Percentiles rank a stretch among this genome's conserved stretches.
Conservation (phyloP, 2,888 invertebrate genomes). For the Cepaea hortensis region DNA sequence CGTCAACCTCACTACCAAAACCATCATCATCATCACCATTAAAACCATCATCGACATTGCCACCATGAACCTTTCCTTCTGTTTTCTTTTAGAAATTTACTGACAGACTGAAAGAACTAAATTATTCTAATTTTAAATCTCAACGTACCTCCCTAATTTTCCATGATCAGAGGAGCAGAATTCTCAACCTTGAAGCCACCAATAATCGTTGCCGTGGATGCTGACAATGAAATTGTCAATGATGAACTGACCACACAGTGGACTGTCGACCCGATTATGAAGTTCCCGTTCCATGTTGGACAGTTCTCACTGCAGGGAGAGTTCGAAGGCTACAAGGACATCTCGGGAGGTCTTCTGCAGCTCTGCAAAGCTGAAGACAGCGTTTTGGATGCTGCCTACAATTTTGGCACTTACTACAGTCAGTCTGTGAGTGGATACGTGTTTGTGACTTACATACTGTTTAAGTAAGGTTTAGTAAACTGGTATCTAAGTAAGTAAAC, state of each 20-base stretch:
- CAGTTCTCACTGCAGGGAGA: slow-evolving; percentile 72
- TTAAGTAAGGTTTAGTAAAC: neutral
- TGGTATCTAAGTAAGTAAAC: neutral
- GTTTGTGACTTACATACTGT: neutral
- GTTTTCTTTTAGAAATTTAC: too few relatives aligned
- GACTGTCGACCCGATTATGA: slow-evolving; percentile 63
- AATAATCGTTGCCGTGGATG: slow-evolving; percentile 4
- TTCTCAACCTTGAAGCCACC: slow-evolving; percentile 6
- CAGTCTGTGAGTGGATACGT: slow-evolving; percentile 63
- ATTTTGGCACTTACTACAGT: slow-evolving; percentile 75
- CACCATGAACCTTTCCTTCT: too few relatives aligned
- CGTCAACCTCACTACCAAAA: too few relatives aligned
- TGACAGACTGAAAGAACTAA: too few relatives aligned
- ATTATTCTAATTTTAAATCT: too few relatives aligned
- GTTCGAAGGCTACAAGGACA: slow-evolving; percentile 70
- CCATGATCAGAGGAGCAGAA: neutral
- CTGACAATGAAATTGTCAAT: slow-evolving; percentile 22
- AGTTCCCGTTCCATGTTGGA: slow-evolving; percentile 70
- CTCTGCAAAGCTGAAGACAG: slow-evolving; percentile 71
- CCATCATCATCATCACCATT: too few relatives aligned
- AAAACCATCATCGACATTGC: too few relatives aligned
- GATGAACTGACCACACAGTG: slow-evolving; percentile 58
- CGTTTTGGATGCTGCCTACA: slow-evolving; percentile 72
- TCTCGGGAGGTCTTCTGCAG: slow-evolving; percentile 73
- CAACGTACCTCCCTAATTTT: too few relatives aligned